Conservation (phyloP, 1,140 invertebrate genomes). For the Sycophaga agraensis region DNA sequence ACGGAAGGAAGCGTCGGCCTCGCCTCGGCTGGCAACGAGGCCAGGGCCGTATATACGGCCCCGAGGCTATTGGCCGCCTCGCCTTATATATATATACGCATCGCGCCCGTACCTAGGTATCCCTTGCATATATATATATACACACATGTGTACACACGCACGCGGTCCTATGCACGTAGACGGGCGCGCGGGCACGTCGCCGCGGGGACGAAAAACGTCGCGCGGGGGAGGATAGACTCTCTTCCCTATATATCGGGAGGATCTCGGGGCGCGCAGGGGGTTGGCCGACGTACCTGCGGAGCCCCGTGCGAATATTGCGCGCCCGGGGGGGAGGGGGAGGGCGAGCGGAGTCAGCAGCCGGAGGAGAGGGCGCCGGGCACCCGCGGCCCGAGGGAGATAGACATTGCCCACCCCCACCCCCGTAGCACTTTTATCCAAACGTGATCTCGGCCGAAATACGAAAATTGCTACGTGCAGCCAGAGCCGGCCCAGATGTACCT, state of each 20-base stretch:
- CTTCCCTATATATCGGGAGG: neutral
- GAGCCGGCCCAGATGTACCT: no score
- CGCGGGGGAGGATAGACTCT: neutral
- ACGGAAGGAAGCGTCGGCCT: no score
- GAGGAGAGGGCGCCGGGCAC: neutral
- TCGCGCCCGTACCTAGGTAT: no score
- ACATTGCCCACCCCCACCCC: neutral
- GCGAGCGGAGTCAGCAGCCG: conserved; percentile 16
- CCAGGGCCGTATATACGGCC: no score
- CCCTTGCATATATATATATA: neutral
- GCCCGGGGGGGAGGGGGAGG: neutral
- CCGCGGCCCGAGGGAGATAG: neutral
- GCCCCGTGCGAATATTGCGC: conserved; percentile 1
- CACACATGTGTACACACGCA: neutral
- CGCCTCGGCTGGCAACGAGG: no score
- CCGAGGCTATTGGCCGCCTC: no score
- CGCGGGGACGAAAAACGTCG: neutral
- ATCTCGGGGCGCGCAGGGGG: no score
- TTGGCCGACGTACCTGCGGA: neutral
- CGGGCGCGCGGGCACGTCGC: neutral
- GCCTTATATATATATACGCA: no score
- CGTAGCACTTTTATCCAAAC: conserved; percentile 53
- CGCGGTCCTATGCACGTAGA: neutral
- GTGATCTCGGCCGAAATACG: conserved; percentile 51
- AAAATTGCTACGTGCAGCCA: conserved; percentile 50